Conservation (phyloP, 2,113 vertebrate species). For the Colius striatus region DNA sequence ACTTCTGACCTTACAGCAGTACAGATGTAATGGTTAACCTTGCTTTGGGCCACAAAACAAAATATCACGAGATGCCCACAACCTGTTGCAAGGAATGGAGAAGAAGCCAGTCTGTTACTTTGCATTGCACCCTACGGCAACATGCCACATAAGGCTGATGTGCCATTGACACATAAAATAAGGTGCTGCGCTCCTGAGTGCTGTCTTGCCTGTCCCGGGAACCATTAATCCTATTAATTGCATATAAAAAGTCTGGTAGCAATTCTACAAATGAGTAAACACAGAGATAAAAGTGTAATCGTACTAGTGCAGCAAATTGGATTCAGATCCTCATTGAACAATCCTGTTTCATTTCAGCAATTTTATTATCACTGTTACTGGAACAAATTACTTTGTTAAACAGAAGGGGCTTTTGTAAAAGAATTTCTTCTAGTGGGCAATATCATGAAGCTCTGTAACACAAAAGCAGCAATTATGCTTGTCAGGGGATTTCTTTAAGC, state of each 20-base stretch:
- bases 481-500: conserved; percentile 78
- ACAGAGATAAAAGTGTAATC: conserved; percentile 80
- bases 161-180: not conserved
- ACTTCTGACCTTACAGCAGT: not conserved
- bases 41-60: not conserved
- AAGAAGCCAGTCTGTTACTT: not conserved
- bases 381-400: conserved; percentile 87
- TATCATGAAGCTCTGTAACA: conserved; percentile 75
- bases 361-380: conserved; percentile 85
- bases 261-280: conserved; percentile 87
- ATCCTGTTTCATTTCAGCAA: conserved; percentile 83
- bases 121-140: not conserved
- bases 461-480: conserved; percentile 76
- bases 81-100: not conserved
- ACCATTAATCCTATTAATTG: conserved; percentile 83
- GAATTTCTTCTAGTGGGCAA: conserved; percentile 75
- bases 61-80: not conserved
- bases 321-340: conserved; percentile 79
- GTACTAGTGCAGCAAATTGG: conserved; percentile 79
- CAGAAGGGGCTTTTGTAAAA: conserved; percentile 77
- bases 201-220: conserved; percentile 48
- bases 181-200: conserved; percentile 30
- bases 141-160: not conserved
- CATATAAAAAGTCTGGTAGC: conserved; percentile 76
- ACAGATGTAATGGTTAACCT: not conserved